Evolutionary conservation across 2,797 vertebrate species (phyloP), one percentile per base, ranked within the genome.

Genomic region (Danio albolineatus): DNA sequence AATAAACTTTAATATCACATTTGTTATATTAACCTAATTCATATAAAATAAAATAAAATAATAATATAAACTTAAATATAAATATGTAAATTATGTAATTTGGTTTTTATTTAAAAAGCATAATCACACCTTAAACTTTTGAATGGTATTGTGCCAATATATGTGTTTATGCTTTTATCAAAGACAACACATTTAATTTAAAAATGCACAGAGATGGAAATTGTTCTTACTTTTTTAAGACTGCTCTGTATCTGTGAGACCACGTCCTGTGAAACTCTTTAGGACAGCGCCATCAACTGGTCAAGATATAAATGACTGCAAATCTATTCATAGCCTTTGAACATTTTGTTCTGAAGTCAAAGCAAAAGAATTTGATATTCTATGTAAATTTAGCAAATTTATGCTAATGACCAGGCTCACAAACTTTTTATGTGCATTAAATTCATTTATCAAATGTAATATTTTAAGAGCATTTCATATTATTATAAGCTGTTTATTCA

Each of bases 271-370:
- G 16, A 7, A 39, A 21, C 3, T 1, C 13, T 72, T 21, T 43
- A 21, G n/a, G 38, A 72, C 51, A 43, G 39, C 19, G 51, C 69
- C 69, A 57, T 28, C 69, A 57, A 43, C 51, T 72, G 69, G 69
- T 21, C 69, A 72, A 17, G 48, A 39, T 54, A 19, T 54, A 70
- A 53, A 7, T 39, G 3, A 17, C 8, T 1, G 0, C 8, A 8
- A 19, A 53, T 51, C 2, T 70, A 39, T 41, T n/a, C 14, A 13
- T 39, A 39, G 6, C 36, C 16, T 19, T 39, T 19, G 2, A 39
- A 53, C 8, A 2, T 12, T 14, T 51, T 38, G 28, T 12, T 6
- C 6, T 51, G 10, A 69, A 38, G 65, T 69, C 48, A 53, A 3
- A 38, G 10, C 28, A 1, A 28, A 28, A 28, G 1, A 28, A 28